phyloP scores from a whole-genome alignment of 2,797 vertebrate genomes.

The Choloepus didactylus region DNA sequence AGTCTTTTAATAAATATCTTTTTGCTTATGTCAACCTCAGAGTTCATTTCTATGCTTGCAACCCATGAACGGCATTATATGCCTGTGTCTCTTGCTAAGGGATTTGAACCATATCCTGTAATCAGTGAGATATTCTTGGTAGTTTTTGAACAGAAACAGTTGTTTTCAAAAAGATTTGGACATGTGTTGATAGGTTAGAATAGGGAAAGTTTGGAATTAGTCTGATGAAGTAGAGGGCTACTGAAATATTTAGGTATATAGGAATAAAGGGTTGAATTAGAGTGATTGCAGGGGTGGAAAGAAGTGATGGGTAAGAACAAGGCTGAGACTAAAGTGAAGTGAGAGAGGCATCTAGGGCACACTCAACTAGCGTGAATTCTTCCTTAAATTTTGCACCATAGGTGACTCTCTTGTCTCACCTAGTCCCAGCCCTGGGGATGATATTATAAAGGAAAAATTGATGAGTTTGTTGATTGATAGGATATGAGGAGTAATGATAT shows the following conservation, averaged over 20 bases:
- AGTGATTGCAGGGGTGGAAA: background rate
- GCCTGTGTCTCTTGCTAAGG: background rate
- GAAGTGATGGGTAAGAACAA: background rate
- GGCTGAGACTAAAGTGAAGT: background rate
- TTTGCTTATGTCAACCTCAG: background rate
- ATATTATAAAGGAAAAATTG: background rate
- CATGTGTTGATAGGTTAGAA: background rate
- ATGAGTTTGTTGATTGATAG: background rate
- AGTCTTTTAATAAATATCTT: slow-evolving; percentile 6
- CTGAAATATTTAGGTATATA: background rate
- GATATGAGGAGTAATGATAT: background rate
- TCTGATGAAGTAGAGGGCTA: background rate
- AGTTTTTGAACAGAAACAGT: slow-evolving; percentile 30
- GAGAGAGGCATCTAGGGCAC: background rate
- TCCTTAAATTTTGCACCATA: background rate
- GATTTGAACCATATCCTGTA: slow-evolving; percentile 4
- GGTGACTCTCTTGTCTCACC: background rate
- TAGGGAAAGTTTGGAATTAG: background rate
- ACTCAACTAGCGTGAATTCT: background rate
- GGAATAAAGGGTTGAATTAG: background rate
- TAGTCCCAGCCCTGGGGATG: background rate
- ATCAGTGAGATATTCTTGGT: slow-evolving; percentile 11
- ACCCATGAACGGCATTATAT: background rate
- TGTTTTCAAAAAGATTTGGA: slow-evolving; percentile 36
- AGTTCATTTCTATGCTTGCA: background rate